phyloP scores from a whole-genome alignment of 2,113 vertebrate species.

The Lepidothrix coronata region DNA sequence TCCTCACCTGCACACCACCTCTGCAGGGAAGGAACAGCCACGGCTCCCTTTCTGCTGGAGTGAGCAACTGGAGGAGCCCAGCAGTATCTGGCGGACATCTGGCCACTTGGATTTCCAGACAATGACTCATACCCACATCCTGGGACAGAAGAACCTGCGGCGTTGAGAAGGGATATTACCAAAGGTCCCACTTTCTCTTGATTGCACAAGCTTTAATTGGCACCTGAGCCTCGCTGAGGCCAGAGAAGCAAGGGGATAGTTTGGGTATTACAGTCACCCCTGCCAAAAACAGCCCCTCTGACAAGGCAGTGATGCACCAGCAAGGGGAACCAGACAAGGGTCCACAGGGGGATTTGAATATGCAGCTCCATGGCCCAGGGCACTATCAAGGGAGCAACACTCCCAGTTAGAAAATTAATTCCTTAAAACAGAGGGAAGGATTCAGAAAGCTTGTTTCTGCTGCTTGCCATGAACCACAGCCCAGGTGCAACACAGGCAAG shows the following conservation, averaged over 20 bases:
- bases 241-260: neutral
- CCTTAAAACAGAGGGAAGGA: neutral
- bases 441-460: neutral
- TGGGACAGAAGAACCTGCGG: constrained; percentile 12
- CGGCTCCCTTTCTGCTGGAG: neutral
- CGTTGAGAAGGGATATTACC: neutral
- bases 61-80: neutral
- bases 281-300: neutral
- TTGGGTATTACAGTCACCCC: neutral
- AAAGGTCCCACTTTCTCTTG: neutral
- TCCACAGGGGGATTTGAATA: neutral
- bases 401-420: neutral
- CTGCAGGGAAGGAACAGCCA: rapidly evolving
- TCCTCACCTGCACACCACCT: neutral
- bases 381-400: neutral
- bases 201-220: neutral
- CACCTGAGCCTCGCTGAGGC: neutral
- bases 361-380: neutral
- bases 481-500: neutral
- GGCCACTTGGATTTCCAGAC: constrained; percentile 60
- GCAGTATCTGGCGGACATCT: constrained; percentile 24
- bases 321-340: neutral
- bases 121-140: constrained; percentile 36
- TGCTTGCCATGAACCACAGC: neutral
- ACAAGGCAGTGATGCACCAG: neutral